Conservation (phyloP, 2,888 invertebrate species). For the Pimpla rufipes region DNA sequence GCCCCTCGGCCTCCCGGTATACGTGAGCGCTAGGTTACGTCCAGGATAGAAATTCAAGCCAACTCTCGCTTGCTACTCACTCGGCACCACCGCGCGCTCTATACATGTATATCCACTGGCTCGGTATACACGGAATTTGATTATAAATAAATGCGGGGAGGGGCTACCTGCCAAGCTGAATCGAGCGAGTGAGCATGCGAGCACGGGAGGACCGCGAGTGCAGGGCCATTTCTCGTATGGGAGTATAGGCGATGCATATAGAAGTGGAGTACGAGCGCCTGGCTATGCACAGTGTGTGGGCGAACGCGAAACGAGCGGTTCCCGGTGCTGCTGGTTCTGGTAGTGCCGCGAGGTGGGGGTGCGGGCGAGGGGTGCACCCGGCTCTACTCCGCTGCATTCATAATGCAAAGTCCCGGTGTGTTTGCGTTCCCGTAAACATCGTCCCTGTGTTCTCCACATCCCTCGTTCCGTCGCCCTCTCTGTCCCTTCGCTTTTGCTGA, state of each 20-base stretch:
- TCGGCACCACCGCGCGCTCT: conserved; percentile 29
- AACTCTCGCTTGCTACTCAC: conserved; percentile 70
- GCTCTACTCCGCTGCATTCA: conserved; percentile 84
- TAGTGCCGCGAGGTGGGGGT: conserved; percentile 61
- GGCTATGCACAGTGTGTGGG: conserved; percentile 52
- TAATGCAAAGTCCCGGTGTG: conserved; percentile 82
- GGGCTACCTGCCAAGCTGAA: conserved; percentile 69
- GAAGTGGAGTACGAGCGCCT: conserved; percentile 39
- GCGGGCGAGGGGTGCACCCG: conserved; percentile 64
- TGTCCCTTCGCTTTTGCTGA: conserved; percentile 49
- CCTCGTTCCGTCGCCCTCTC: conserved; percentile 51
- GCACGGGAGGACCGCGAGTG: conserved; percentile 47
- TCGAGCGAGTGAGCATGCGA: conserved; percentile 56
- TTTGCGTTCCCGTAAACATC: conserved; percentile 83
- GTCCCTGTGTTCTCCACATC: conserved; percentile 75
- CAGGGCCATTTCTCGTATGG: conserved; percentile 67
- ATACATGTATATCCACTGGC: conserved; percentile 18
- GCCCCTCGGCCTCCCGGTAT: conserved; percentile 65
- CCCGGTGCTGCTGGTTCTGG: conserved; percentile 45
- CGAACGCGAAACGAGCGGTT: conserved; percentile 62
- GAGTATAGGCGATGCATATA: conserved; percentile 60
- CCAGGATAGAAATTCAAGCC: conserved; percentile 82
- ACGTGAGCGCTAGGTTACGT: conserved; percentile 74
- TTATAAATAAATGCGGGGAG: conserved; percentile 84
- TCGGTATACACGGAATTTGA: conserved; percentile 81